A percentile compares a stretch with the other conserved stretches of the same genome.
phyloP scores from a whole-genome alignment of 1,140 invertebrate genomes.

The Marisa cornuarietis region DNA sequence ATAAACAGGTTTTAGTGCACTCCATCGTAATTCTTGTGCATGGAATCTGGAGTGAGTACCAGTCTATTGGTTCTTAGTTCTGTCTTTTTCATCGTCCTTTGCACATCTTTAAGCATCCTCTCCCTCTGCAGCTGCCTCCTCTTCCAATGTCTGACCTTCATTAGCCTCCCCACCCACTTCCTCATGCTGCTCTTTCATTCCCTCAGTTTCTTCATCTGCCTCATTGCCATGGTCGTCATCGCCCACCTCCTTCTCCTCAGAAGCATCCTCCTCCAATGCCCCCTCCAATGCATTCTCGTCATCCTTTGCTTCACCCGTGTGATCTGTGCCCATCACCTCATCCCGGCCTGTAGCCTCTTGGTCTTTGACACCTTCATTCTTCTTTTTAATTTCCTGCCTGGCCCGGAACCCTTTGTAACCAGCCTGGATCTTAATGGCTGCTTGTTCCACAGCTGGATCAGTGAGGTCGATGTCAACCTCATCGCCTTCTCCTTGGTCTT shows the following conservation, averaged over 20 bases:
- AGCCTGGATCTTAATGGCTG: slow-evolving; percentile 60
- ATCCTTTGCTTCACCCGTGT: slow-evolving; percentile 16
- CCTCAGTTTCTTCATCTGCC: slow-evolving; percentile 33
- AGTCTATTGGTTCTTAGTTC: too few species aligned
- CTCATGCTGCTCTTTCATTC: slow-evolving; percentile 35
- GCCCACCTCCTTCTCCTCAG: too few species aligned
- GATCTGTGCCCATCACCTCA: slow-evolving; percentile 14
- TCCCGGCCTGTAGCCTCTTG: slow-evolving; percentile 21
- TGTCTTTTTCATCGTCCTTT: too few species aligned
- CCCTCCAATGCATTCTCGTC: slow-evolving; percentile 8
- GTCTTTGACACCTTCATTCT: neutral
- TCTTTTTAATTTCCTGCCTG: slow-evolving; percentile 40
- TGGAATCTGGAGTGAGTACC: too few species aligned
- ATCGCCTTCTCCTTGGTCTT: slow-evolving; percentile 33
- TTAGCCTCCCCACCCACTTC: slow-evolving; percentile 44
- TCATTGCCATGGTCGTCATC: slow-evolving; percentile 4
- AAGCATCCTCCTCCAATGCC: neutral
- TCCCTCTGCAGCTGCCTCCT: neutral
- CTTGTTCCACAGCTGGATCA: slow-evolving; percentile 52
- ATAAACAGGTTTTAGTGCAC: too few species aligned
- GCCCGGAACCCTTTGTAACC: slow-evolving; percentile 54
- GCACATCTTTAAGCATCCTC: neutral
- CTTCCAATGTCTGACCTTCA: slow-evolving; percentile 1
- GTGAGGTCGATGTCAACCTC: slow-evolving; percentile 61
- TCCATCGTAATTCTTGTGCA: too few species aligned